Evolutionary conservation across 1,140 invertebrate species (phyloP), one percentile per base, ranked within the genome.

Genomic region (Luehdorfia chinensis): DNA sequence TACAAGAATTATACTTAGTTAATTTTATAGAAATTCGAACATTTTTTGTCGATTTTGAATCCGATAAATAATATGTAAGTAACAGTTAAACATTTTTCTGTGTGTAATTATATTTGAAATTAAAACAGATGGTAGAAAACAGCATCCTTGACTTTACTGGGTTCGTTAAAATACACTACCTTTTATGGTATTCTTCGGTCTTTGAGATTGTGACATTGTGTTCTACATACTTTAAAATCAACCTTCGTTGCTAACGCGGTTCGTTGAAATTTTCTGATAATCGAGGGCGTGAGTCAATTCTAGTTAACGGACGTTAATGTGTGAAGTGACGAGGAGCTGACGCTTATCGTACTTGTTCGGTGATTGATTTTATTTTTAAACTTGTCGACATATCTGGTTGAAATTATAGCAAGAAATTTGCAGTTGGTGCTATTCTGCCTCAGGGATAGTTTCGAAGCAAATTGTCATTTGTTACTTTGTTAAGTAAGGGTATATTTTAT

Each of bases 101-200:
- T 28, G 12, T 23, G 0, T 21, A 7, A 25, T 14, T 31, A 28
- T 13, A 14, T 9, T 41, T 18, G 1, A 28, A 43, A 30, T n/a
- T 18, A 14, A 9, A 43, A 43, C 50, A 47, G 50, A 32, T 54
- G 46, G 30, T 25, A 18, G 27, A 11, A 21, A 33, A 37, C 18
- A 12, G 4, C 27, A 47, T 48, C 51, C 45, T 50, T 47, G 46
- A 46, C 33, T 31, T 57, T 57, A 57, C 51, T 57, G 51, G 54
- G 30, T 33, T 28, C 45, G 49, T 47, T 60, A 54, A 66, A 75
- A 70, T 62, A 37, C 56, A 60, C 43, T 34, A 47, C 72, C 72
- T 48, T 75, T 52, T 64, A 71, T 48, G 69, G 72, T 53, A 69
- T 50, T 53, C 37, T 43, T 47, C 32, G 14, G 46, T 41, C 18